phyloP scores from a whole-genome alignment of 1,140 invertebrate species.

The Centruroides sculpturatus region DNA sequence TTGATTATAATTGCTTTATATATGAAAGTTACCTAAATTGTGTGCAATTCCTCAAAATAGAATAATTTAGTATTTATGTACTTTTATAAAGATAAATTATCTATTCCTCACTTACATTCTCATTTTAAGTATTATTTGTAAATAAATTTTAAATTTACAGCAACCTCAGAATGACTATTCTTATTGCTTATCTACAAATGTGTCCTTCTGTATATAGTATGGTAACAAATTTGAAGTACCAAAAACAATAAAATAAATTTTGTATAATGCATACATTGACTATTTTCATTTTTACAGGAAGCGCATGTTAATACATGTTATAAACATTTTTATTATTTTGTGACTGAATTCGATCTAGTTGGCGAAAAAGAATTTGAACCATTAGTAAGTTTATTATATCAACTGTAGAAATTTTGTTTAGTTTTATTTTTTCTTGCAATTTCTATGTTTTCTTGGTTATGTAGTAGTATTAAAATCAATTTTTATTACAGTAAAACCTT shows the following conservation, averaged over 20 bases:
- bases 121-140: too few species aligned
- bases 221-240: too few species aligned
- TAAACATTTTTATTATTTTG: constrained; percentile 94
- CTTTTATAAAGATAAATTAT: too few species aligned
- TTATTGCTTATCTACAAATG: too few species aligned
- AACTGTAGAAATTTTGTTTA: background rate
- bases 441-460: background rate
- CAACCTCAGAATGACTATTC: too few species aligned
- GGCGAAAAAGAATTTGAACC: constrained; percentile 77
- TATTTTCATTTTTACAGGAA: constrained; percentile 46
- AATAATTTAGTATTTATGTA: too few species aligned
- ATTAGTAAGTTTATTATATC: constrained; percentile 33
- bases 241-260: background rate
- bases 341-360: constrained; percentile 74
- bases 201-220: too few species aligned
- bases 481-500: background rate
- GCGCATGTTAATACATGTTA: constrained; percentile 93
- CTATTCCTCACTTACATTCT: too few species aligned
- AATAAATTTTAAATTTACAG: too few species aligned
- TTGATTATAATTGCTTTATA: too few species aligned
- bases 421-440: background rate
- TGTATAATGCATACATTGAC: background rate
- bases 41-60: too few species aligned
- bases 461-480: background rate
- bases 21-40: too few species aligned